Base-by-base conservation (phyloP, 2,888 invertebrate genomes). In the Leptopilina myrica region DNA sequence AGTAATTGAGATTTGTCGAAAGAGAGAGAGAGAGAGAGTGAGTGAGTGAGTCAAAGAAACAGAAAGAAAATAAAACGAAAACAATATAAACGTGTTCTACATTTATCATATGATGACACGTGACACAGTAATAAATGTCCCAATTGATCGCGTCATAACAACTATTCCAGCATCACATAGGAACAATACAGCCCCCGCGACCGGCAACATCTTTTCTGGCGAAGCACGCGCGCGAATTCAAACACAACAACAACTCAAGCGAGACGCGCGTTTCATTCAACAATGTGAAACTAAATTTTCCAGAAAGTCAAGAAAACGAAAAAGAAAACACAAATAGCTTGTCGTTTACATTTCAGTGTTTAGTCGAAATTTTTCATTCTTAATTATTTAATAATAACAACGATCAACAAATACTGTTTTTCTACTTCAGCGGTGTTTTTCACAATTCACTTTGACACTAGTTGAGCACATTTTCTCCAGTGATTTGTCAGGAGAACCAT, bases 31-130 rank as follows among this genome's bases (percentile, higher is more conserved):
- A 46, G 9, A n/a, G n/a, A n/a, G n/a, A n/a, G n/a, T n/a, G 5
- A 49, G 49, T 14, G 56, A 67, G 12, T 26, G 9, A 53, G n/a
- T 11, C 12, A 11, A 43, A 59, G 4, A 33, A 73, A 73, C 33
- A 5, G 80, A 85, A 85, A 84, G 82, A 84, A 78, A 76, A 84
- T 82, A 85, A 86, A 85, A 87, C 4, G 49, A 49, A 49, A 49
- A 84, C 76, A 80, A 80, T 78, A 84, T 84, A 81, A 86, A 80
- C 87, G 86, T 84, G 85, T 86, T 86, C 90, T 90, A 90, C 90
- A 90, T 90, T 88, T 88, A 90, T 90, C 89, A 90, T 88, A 88
- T 88, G 86, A 86, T 83, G 84, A 85, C 78, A 81, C 82, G 81
- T 82, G 78, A 78, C 79, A 79, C 62, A 81, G 81, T 76, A 86